These are phyloP conservation scores for Lepidurus packardi DNA, from an alignment of 1,140 invertebrate species.

Conservation along the genomic window DNA sequence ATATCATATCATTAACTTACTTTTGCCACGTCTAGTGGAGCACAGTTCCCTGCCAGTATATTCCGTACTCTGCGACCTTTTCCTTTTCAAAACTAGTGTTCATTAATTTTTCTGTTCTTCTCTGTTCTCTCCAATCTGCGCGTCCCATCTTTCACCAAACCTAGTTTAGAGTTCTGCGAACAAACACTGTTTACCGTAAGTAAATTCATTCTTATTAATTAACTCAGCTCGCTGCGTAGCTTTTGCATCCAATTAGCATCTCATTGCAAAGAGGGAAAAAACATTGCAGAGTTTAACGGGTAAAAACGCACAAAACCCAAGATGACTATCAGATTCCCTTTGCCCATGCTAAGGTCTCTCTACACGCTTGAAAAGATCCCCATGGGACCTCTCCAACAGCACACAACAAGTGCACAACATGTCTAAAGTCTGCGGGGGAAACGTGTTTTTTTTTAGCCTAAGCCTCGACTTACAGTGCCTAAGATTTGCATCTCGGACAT, in stretches of 20 bases:
- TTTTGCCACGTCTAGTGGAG: background rate
- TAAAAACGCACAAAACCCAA: background rate
- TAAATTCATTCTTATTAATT: background rate
- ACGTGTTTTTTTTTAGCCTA: background rate
- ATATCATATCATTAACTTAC: background rate
- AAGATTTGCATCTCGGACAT: constrained; percentile 15
- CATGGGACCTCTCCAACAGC: background rate
- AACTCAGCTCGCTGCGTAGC: background rate
- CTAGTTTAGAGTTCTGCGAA: background rate
- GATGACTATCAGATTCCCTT: background rate
- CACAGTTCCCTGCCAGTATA: background rate
- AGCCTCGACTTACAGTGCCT: background rate
- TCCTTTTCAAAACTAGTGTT: background rate
- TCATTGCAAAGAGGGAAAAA: background rate
- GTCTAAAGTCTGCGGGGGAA: background rate
- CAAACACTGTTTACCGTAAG: background rate
- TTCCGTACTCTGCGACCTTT: background rate
- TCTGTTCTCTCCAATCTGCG: background rate
- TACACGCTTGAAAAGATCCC: background rate
- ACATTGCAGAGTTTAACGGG: background rate
- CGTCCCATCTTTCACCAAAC: background rate
- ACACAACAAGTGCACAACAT: background rate
- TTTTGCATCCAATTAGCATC: constrained; percentile 16
- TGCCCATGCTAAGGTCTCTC: background rate
- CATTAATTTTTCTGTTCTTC: background rate